A percentile compares a stretch with the other conserved stretches of the same genome.
phyloP scores from a whole-genome alignment of 2,888 invertebrate genomes.

The Hydroisotoma schaefferi region DNA sequence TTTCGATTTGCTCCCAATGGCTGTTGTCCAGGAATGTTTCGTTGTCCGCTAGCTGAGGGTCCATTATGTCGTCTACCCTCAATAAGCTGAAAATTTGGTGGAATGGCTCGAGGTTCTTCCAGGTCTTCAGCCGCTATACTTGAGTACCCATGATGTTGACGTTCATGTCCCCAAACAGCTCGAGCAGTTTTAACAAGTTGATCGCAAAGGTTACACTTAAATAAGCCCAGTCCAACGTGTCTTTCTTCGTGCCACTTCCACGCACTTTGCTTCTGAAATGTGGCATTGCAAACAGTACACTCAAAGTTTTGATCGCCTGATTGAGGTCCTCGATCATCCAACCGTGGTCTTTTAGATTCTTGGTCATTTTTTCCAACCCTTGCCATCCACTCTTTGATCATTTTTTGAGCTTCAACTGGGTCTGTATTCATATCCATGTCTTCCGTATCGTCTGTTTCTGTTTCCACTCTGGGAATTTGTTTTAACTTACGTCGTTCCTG shows the following conservation, averaged over 20 bases:
- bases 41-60: too few species aligned
- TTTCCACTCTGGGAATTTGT: constrained; percentile 25
- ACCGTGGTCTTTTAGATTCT: neutral
- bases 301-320: neutral
- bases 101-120: constrained; percentile 8
- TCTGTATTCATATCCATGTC: constrained; percentile 28
- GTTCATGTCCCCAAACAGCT: constrained; percentile 42
- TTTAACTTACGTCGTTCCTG: constrained; percentile 18
- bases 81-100: constrained; percentile 16
- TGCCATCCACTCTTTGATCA: constrained; percentile 43
- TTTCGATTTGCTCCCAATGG: neutral
- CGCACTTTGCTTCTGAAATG: constrained; percentile 32
- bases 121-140: constrained; percentile 1
- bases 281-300: constrained; percentile 39
- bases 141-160: constrained; percentile 32
- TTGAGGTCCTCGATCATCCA: constrained; percentile 5
- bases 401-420: constrained; percentile 24
- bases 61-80: constrained; percentile 3
- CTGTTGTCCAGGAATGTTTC: neutral
- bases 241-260: constrained; percentile 47
- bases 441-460: constrained; percentile 27
- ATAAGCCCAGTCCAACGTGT: constrained; percentile 43
- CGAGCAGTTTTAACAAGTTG: constrained; percentile 30
- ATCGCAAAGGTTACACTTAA: constrained; percentile 45
- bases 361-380: constrained; percentile 29